Evolutionary conservation across 1,140 invertebrate species (phyloP).

Genomic region (Tribolium castaneum): DNA sequence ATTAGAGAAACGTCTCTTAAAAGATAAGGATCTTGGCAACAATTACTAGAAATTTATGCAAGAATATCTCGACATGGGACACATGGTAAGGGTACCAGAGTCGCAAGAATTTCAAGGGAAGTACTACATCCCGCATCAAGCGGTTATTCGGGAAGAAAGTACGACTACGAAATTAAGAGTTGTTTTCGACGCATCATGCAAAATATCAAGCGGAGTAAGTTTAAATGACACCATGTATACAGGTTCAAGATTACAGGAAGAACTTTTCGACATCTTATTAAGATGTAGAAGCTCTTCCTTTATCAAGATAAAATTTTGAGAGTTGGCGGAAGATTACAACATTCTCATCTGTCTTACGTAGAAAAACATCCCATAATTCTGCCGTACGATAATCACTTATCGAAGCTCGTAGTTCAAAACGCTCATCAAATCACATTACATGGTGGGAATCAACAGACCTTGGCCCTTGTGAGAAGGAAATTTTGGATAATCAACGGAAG

Average conservation of each 20-base stretch:
- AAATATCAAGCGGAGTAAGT: no score
- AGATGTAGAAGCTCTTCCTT: no score
- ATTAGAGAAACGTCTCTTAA: not conserved
- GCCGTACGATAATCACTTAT: slow-evolving; percentile 47
- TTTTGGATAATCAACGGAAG: slow-evolving; percentile 9
- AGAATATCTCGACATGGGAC: not conserved
- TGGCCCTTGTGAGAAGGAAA: not conserved
- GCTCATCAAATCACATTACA: not conserved
- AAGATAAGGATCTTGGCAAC: not conserved
- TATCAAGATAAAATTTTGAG: slow-evolving; percentile 51
- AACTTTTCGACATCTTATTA: no score
- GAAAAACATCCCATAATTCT: slow-evolving; percentile 56
- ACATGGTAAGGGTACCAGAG: not conserved
- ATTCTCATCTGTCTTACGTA: slow-evolving; percentile 45
- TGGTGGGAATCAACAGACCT: not conserved
- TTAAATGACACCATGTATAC: no score
- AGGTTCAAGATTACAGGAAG: no score
- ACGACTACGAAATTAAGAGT: not conserved
- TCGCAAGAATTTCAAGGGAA: not conserved
- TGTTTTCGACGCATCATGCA: no score
- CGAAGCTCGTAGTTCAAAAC: slow-evolving; percentile 45
- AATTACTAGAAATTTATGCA: not conserved
- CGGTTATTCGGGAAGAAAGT: not conserved
- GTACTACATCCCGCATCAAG: not conserved
- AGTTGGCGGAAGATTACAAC: slow-evolving; percentile 57